Evolutionary conservation across 2,113 vertebrate genomes (phyloP).

Genomic region (Ptilonorhynchus violaceus): DNA sequence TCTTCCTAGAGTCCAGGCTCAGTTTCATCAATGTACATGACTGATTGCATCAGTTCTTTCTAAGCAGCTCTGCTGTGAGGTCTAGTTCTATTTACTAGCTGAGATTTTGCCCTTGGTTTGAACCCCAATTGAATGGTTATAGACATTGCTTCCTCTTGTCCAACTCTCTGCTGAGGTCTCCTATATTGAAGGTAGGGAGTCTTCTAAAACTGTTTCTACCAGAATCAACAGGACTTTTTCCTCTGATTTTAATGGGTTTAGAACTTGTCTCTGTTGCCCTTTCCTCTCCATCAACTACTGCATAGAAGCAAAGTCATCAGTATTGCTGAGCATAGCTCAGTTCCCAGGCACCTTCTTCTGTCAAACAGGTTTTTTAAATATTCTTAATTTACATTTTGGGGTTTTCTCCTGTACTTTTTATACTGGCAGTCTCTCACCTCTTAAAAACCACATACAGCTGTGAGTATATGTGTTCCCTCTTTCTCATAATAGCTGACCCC

Average conservation of each 20-base stretch:
- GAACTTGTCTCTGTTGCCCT: background rate
- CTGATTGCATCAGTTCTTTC: background rate
- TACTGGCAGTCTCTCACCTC: background rate
- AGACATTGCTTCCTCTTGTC: background rate
- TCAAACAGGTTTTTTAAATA: conserved; percentile 25
- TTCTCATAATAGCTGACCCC: conserved; percentile 8
- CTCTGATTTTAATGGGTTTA: background rate
- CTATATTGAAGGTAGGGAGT: background rate
- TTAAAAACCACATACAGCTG: conserved; percentile 26
- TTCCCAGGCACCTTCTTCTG: conserved; percentile 1
- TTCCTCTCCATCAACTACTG: background rate
- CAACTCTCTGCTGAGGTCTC: background rate
- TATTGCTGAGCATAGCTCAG: background rate
- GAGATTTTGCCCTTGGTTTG: background rate
- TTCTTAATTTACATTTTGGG: conserved; percentile 28
- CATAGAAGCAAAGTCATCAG: background rate
- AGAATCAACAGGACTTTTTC: background rate
- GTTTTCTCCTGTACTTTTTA: background rate
- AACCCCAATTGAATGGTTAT: background rate
- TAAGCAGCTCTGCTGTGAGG: background rate
- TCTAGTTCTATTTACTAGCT: background rate
- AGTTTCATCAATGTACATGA: background rate
- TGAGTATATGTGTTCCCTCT: background rate
- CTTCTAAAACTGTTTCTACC: background rate
- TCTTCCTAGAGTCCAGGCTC: background rate